A percentile compares a stretch with the other conserved stretches of the same genome.
Evolutionary conservation across 2,113 vertebrate genomes (phyloP).

Genomic region (Rhynchopsitta pachyrhyncha): DNA sequence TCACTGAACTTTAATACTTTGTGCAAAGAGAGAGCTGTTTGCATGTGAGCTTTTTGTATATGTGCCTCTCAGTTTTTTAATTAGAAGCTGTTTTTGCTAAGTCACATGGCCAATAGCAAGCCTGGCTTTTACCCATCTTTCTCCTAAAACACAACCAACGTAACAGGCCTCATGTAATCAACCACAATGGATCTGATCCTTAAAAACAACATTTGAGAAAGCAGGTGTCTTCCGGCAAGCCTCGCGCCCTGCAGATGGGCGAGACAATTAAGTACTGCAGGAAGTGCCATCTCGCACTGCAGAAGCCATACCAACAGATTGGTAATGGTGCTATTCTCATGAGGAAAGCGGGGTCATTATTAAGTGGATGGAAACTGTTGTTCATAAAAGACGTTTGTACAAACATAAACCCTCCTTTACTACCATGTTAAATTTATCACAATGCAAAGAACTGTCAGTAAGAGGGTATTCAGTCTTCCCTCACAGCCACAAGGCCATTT

Average conservation of each 20-base stretch:
- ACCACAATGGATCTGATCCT: slow-evolving; percentile 21
- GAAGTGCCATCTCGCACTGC: slow-evolving; percentile 54
- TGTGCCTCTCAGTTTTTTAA: background rate
- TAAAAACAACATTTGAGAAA: slow-evolving; percentile 69
- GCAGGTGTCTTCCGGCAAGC: slow-evolving; percentile 71
- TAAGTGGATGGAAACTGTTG: slow-evolving; percentile 76
- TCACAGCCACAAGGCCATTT: background rate
- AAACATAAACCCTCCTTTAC: slow-evolving; percentile 60
- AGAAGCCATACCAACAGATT: slow-evolving; percentile 65
- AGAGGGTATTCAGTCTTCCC: slow-evolving; percentile 8
- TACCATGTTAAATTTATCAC: slow-evolving; percentile 72
- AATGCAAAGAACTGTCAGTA: slow-evolving; percentile 62
- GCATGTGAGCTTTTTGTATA: background rate
- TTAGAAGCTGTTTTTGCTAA: background rate
- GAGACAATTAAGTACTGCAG: slow-evolving; percentile 58
- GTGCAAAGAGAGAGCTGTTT: slow-evolving; percentile 16
- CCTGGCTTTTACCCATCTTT: slow-evolving; percentile 2
- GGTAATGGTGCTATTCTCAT: slow-evolving; percentile 69
- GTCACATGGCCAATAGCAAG: background rate
- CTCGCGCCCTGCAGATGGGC: slow-evolving; percentile 67
- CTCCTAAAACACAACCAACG: slow-evolving; percentile 1
- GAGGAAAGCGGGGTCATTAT: slow-evolving; percentile 74
- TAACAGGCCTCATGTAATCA: slow-evolving; percentile 6
- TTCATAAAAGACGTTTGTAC: slow-evolving; percentile 59
- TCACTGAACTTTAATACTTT: background rate